A percentile compares a stretch with the other conserved stretches of the same genome.
These are phyloP conservation scores for Oophaga pumilio DNA, from an alignment of 2,113 vertebrate genomes.

Conservation along the genomic window DNA sequence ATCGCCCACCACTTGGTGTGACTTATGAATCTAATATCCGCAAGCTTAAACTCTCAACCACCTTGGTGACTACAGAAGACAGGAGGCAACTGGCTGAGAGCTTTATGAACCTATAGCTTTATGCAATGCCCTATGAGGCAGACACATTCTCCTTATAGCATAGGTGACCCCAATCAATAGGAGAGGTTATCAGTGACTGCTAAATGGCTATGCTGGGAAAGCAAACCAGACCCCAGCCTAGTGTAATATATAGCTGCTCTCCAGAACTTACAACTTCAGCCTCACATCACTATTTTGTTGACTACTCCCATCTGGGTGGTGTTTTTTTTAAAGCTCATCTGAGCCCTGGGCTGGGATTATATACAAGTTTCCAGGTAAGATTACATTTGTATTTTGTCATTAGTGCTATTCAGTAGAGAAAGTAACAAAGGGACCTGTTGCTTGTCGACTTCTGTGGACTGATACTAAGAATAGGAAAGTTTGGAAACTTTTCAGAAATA, in stretches of 20 bases:
- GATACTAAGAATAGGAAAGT: slow-evolving; percentile 22
- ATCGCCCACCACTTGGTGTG: slow-evolving; percentile 99
- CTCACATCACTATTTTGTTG: slow-evolving; percentile 62
- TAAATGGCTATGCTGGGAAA: neutral
- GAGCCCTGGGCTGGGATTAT: slow-evolving; percentile 62
- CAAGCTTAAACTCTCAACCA: slow-evolving; percentile 95
- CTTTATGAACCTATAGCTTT: slow-evolving; percentile 83
- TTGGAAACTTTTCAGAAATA: slow-evolving; percentile 21
- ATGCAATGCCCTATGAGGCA: slow-evolving; percentile 85
- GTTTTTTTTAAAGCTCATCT: slow-evolving; percentile 59
- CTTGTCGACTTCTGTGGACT: slow-evolving; percentile 68
- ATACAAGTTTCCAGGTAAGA: slow-evolving; percentile 74
- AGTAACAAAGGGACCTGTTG: slow-evolving; percentile 89
- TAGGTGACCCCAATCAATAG: slow-evolving; percentile 84
- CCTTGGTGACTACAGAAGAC: slow-evolving; percentile 89
- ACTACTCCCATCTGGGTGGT: slow-evolving; percentile 65
- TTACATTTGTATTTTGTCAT: slow-evolving; percentile 63
- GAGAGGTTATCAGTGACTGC: slow-evolving; percentile 55
- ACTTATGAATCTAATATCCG: slow-evolving; percentile 99
- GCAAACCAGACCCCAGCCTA: slow-evolving; percentile 35
- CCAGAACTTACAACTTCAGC: slow-evolving; percentile 25
- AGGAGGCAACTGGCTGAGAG: slow-evolving; percentile 80
- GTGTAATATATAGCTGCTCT: slow-evolving; percentile 48
- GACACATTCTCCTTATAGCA: slow-evolving; percentile 85
- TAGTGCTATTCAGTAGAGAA: slow-evolving; percentile 67